Percentiles rank a stretch among this genome's conserved stretches.
Conservation (phyloP, 2,888 invertebrate genomes). For the Pinctada fucata region DNA sequence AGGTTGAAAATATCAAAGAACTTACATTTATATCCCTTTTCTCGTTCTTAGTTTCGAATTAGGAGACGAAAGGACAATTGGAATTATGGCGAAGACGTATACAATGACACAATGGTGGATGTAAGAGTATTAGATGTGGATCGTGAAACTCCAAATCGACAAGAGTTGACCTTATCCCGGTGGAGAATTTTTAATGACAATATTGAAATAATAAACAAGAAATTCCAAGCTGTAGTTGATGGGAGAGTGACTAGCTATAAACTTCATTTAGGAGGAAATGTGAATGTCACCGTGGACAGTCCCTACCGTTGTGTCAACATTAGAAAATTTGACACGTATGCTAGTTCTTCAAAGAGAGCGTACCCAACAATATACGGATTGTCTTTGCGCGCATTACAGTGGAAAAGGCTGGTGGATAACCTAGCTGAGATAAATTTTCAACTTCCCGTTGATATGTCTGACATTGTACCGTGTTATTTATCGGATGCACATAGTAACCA, state of each 20-base stretch:
- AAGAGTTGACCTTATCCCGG: not conserved
- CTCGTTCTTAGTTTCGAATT: too few species aligned
- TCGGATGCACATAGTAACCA: not conserved
- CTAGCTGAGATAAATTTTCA: not conserved
- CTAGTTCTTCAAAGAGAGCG: not conserved
- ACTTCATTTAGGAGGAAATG: constrained; percentile 1
- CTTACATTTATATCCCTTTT: too few species aligned
- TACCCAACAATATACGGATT: constrained; percentile 6
- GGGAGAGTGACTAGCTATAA: not conserved
- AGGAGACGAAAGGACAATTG: too few species aligned
- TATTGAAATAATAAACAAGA: not conserved
- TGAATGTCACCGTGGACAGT: constrained; percentile 1
- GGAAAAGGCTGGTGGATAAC: not conserved
- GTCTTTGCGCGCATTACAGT: not conserved
- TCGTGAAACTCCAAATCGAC: not conserved
- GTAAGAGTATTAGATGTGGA: not conserved
- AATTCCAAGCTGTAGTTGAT: not conserved
- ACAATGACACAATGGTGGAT: constrained; percentile 3
- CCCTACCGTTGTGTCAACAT: constrained; percentile 7
- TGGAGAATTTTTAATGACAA: constrained; percentile 2
- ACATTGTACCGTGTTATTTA: not conserved
- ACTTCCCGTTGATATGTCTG: not conserved
- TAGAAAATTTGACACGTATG: constrained; percentile 1
- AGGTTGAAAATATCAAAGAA: too few species aligned
- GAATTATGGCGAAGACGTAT: not conserved